A percentile compares a stretch with the other conserved stretches of the same genome.
Conservation (phyloP, 2,113 vertebrate species). For the Leptocoma aspasia region DNA sequence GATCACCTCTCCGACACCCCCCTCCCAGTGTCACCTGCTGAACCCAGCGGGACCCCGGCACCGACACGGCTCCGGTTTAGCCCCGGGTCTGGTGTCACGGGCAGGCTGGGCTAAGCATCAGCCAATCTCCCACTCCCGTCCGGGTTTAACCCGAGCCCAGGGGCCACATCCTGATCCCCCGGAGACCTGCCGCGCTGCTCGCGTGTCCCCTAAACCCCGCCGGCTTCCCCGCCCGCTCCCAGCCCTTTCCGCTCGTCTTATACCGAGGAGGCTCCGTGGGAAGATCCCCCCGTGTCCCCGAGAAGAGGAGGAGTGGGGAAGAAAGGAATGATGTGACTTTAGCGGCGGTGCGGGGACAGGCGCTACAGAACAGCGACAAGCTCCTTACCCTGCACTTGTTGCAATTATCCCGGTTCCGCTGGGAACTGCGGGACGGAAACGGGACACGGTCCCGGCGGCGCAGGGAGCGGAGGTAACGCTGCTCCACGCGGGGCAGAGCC, state of each 20-base stretch:
- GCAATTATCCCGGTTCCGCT: not conserved
- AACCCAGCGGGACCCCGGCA: not conserved
- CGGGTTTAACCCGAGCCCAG: not conserved
- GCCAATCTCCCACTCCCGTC: not conserved
- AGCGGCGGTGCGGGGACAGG: not conserved
- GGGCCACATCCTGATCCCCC: not conserved
- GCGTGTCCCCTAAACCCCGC: too few relatives aligned
- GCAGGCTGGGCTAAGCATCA: not conserved
- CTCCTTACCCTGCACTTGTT: not conserved
- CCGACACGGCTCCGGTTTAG: not conserved
- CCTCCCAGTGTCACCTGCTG: not conserved
- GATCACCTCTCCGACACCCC: not conserved
- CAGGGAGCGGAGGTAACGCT: not conserved
- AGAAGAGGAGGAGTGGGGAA: not conserved
- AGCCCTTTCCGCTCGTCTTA: not conserved
- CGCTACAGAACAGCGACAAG: not conserved
- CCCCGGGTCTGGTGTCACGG: not conserved
- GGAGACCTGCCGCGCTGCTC: not conserved
- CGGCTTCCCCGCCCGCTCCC: not conserved
- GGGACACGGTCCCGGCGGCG: not conserved
- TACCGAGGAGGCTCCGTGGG: not conserved
- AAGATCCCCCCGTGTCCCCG: not conserved
- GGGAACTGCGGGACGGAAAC: not conserved
- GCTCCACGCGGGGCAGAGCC: not conserved
- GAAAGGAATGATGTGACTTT: not conserved